These are phyloP conservation scores for Gymnothorax reevesii DNA, from an alignment of 2,797 vertebrate species.

Conservation along the genomic window DNA sequence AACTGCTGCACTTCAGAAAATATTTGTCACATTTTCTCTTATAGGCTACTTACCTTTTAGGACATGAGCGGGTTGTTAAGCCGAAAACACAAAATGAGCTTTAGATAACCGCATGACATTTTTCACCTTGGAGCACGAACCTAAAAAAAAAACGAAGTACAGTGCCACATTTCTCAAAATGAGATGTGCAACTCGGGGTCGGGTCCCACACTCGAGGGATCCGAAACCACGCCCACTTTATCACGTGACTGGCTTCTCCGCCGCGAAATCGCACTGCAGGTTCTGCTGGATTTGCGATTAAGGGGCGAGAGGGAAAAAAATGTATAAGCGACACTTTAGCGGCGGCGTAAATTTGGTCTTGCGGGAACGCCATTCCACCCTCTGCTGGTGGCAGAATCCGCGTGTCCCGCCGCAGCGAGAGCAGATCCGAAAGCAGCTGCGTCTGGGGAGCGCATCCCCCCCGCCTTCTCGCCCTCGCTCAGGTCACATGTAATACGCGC, in stretches of 20 bases:
- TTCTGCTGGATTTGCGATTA: neutral
- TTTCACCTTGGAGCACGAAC: neutral
- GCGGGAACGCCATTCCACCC: slow-evolving; percentile 17
- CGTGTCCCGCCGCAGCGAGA: neutral
- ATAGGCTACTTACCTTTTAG: too few species aligned
- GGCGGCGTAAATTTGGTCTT: neutral
- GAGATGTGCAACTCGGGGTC: neutral
- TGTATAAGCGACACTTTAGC: neutral
- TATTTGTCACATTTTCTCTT: too few species aligned
- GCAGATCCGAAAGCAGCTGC: neutral
- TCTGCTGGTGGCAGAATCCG: neutral
- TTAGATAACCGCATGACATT: neutral
- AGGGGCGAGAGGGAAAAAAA: neutral
- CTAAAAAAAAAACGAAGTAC: neutral
- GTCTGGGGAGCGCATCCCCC: neutral
- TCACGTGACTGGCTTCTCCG: neutral
- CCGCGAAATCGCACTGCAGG: neutral
- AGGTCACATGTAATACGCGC: neutral
- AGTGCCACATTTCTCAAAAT: neutral
- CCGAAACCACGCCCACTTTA: neutral
- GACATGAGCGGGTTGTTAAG: too few species aligned
- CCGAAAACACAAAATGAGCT: too few species aligned
- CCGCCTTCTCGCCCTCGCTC: neutral
- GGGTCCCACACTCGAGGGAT: neutral
- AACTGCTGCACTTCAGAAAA: too few species aligned